Conservation (phyloP, 2,888 invertebrate genomes). For the Drosophila melanosoma region DNA sequence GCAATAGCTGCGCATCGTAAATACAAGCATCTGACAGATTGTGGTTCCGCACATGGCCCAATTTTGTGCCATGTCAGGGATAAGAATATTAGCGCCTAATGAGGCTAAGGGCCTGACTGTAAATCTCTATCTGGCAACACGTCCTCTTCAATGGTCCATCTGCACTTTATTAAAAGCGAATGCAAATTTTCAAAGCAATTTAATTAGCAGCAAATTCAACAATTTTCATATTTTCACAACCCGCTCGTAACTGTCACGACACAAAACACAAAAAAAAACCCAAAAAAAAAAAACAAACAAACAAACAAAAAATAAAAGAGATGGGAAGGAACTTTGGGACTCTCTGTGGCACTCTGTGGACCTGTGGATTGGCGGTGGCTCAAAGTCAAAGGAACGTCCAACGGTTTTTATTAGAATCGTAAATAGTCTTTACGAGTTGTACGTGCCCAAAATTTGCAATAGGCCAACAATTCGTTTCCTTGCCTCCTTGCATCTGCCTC, state of each 20-base stretch:
- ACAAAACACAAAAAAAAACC: background rate
- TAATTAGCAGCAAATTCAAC: slow-evolving; percentile 80
- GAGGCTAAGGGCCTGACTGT: slow-evolving; percentile 23
- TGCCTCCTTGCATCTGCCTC: slow-evolving; percentile 12
- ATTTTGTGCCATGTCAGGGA: slow-evolving; percentile 67
- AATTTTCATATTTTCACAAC: slow-evolving; percentile 54
- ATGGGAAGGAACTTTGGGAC: slow-evolving; percentile 1
- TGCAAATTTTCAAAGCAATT: slow-evolving; percentile 74
- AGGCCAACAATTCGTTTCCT: slow-evolving; percentile 64
- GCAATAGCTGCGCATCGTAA: slow-evolving; percentile 47
- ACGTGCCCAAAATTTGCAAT: slow-evolving; percentile 79
- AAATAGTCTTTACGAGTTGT: slow-evolving; percentile 79
- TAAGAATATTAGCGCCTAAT: slow-evolving; percentile 47
- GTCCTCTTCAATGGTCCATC: slow-evolving; percentile 19
- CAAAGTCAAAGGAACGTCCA: slow-evolving; percentile 59
- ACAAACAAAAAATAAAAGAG: background rate
- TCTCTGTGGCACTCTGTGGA: slow-evolving; percentile 32
- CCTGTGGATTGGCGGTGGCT: slow-evolving; percentile 22
- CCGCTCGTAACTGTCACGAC: slow-evolving; percentile 68
- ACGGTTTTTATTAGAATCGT: slow-evolving; percentile 78
- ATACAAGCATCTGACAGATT: slow-evolving; percentile 46
- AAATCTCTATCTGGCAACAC: slow-evolving; percentile 1
- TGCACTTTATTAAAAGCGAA: slow-evolving; percentile 72
- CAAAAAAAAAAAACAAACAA: background rate
- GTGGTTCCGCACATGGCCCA: slow-evolving; percentile 27